Base-by-base conservation (phyloP, 92 coral and sea anemone species). In the Metridium senile region DNA sequence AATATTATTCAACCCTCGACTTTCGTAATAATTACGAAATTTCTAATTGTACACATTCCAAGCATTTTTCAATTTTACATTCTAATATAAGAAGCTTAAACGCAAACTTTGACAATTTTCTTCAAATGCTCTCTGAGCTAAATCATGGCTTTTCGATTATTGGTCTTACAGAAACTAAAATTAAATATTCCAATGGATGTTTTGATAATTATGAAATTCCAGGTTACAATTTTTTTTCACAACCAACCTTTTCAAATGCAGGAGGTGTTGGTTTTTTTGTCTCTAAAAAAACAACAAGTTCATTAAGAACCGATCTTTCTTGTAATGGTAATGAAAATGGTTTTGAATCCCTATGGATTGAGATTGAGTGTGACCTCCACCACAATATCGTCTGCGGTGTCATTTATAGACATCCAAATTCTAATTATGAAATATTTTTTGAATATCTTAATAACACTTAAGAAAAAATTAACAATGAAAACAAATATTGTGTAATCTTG, bases 151-250 rank as follows among this genome's bases (percentile, higher is more conserved):
- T 84, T 72, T 77, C 90, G 57, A 25, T 81, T 33, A 89, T 82
- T 59, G 90, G 90, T 45, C 68, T 85, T 29, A 74, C 88, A 46
- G 90, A 89, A 81, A 89, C 88, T 63, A 89, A 85, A 82, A 70
- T 84, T 33, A 85, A 74, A 61, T 53, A 58, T 45, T 2, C 61
- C 23, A 39, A 39, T 39, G 6, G 6, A 4, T 39, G 49, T 39
- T n/a, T n/a, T n/a, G 51, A 45, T 45, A 7, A 8, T 7, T 45
- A 7, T 45, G 17, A 45, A 7, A 27, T 76, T 22, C 30, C 78
- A 31, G 86, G 88, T 23, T 87, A 83, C 75, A 18, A 70, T 3
- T 87, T 87, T 79, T 0, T 77, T 26, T 78, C 88, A 11, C 87
- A 82, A 74, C 84, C 84, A 29, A 87, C 68, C 19, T 62, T 66